Evolutionary conservation across 2,797 vertebrate genomes (phyloP), one percentile per base, ranked within the genome.

Genomic region (Muscicapa striata): DNA sequence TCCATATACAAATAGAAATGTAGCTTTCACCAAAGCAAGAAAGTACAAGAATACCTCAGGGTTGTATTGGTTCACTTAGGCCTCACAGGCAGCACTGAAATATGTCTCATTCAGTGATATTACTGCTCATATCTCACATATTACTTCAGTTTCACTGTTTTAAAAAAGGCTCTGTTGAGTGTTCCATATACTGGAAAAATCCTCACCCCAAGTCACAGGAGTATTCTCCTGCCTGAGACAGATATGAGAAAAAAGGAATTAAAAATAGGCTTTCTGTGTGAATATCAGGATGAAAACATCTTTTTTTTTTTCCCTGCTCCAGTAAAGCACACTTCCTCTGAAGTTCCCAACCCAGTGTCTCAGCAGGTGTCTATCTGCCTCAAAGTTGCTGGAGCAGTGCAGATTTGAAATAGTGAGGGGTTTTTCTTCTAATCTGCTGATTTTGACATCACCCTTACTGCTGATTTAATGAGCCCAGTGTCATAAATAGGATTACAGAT

Each of bases 401-500:
- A 69, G 49, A 74, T 88, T 87, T 84, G n/a, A 36, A 81, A 17
- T 21, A 75, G 68, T 0, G 1, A 81, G 14, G 20, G 9, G 3
- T 27, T 91, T 91, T 96, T 82, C 55, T 80, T 80, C 63, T 90
- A 88, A 94, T 86, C 66, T 90, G 59, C 59, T 94, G 89, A 79
- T 95, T 96, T 84, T 94, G 85, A 91, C 79, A 84, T 93, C 77
- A 63, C 22, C 52, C 51, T 91, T 76, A 72, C 77, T 90, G 80
- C 67, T 95, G 90, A 84, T 89, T 95, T 95, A 95, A 95, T 94
- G 83, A 96, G 57, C 32, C 86, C 61, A 29, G 52, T 82, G 77
- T 96, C 91, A 88, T 86, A 92, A 94, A 94, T 81, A 90, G 79
- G 82, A 95, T 96, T 94, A 95, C 51, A 90, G 83, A 94, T 61